Base-by-base conservation (phyloP, 2,113 vertebrate species). In the Lonchura striata region DNA sequence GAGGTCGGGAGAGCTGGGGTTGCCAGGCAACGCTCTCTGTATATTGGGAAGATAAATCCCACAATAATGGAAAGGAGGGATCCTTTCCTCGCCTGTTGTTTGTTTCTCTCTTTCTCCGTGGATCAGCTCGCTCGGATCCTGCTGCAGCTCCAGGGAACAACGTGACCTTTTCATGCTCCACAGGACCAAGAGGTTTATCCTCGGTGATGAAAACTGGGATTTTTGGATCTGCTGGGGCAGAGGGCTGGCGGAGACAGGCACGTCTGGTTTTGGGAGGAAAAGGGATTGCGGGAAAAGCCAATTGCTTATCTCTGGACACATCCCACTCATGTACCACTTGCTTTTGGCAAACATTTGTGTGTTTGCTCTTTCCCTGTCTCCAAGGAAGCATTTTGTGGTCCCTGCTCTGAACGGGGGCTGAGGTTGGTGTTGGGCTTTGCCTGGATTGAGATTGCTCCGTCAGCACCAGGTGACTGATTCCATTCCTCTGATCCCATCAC, bases 31-130 rank as follows among this genome's bases (percentile, higher is more conserved):
- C 95, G 7, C 68, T 96, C 74, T 69, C 82, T 0, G 47, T 88
- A 93, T 91, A 94, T 96, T 93, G 83, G 77, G 82, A 80, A 92
- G 95, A 97, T 89, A 96, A 96, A 94, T 95, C 95, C 95, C 77
- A 42, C 56, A 79, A 71, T 96, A 95, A 95, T 91, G 93, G 93
- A 85, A 66, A n/a, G 92, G 72, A 61, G 4, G 1, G 88, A 96
- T 93, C 84, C 91, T 96, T 94, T 86, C 87, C 82, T 64, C 0
- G 14, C 50, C 69, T 59, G 57, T 75, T 90, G 75, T 86, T 94
- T 94, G 65, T 93, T 93, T 94, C 92, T 90, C 83, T 84, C 52
- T 77, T 94, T 65, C 86, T 76, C 15, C 0, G 8, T 11, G n/a
- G 64, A 76, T 95, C 61, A 18, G 39, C 88, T 95, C 0, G 0